phyloP scores from a whole-genome alignment of 2,113 vertebrate species.

The Seriola dumerili region DNA sequence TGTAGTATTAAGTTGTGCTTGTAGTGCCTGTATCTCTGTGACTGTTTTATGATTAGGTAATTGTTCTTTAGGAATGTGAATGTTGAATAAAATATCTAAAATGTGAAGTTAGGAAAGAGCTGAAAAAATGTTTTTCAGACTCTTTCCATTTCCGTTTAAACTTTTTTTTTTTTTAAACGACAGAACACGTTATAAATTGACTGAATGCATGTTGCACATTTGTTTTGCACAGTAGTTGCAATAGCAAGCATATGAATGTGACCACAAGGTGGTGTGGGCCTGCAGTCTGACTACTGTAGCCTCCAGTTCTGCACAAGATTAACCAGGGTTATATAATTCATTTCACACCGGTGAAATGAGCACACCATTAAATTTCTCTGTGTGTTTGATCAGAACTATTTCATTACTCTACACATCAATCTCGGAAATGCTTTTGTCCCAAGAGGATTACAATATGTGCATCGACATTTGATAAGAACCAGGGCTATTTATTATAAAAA shows the following conservation, averaged over 20 bases:
- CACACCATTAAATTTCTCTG: neutral
- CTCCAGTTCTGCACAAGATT: conserved; percentile 12
- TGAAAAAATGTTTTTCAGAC: too few relatives aligned
- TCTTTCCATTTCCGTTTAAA: neutral
- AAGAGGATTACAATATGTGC: neutral
- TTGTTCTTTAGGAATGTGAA: neutral
- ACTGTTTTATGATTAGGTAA: neutral
- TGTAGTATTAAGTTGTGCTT: neutral
- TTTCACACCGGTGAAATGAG: conserved; percentile 13
- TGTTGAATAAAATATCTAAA: neutral
- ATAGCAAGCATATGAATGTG: conserved; percentile 22
- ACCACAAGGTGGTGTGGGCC: conserved; percentile 77
- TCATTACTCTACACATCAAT: neutral
- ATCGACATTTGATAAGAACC: neutral
- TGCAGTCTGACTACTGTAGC: conserved; percentile 25
- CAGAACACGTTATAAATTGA: neutral
- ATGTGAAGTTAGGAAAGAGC: neutral
- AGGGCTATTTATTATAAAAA: neutral
- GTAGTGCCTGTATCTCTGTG: neutral
- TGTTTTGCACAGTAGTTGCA: conserved; percentile 1
- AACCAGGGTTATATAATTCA: conserved; percentile 51
- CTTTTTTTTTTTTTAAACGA: neutral
- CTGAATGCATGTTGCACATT: neutral
- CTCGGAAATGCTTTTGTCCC: neutral
- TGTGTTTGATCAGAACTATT: neutral